These are phyloP conservation scores for Cryptoprocta ferox DNA, from an alignment of 2,797 vertebrate species.

Conservation along the genomic window DNA sequence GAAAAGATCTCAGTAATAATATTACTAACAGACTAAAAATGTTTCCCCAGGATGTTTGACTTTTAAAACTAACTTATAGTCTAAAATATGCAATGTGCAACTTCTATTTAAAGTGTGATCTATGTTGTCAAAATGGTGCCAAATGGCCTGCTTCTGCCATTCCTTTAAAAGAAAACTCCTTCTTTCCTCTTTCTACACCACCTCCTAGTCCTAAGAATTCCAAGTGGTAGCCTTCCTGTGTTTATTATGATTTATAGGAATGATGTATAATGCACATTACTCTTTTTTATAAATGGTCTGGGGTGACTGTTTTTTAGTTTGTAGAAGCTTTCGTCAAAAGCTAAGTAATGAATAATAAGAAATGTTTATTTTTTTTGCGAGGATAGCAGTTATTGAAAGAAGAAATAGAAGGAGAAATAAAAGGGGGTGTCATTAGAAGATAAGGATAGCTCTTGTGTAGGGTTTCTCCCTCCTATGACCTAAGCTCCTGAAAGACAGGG, in stretches of 20 bases:
- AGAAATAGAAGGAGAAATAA: not conserved
- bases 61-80: conserved; percentile 45
- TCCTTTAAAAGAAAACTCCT: not conserved
- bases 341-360: conserved; percentile 11
- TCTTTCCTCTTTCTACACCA: not conserved
- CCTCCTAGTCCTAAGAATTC: not conserved
- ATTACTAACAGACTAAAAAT: not conserved
- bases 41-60: not conserved
- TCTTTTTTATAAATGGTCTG: not conserved
- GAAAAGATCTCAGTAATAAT: conserved; percentile 18
- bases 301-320: not conserved
- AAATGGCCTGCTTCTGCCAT: not conserved
- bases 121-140: not conserved
- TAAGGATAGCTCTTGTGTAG: not conserved
- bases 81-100: conserved; percentile 14
- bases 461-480: not conserved
- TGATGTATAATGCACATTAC: not conserved
- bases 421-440: not conserved
- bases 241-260: not conserved
- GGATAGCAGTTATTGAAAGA: not conserved
- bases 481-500: not conserved
- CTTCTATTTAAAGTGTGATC: conserved; percentile 22
- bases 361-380: not conserved
- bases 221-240: not conserved
- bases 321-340: conserved; percentile 37